Evolutionary conservation across 2,113 vertebrate genomes (phyloP), one percentile per base, ranked within the genome.

Genomic region (Neodon shergylaensis): DNA sequence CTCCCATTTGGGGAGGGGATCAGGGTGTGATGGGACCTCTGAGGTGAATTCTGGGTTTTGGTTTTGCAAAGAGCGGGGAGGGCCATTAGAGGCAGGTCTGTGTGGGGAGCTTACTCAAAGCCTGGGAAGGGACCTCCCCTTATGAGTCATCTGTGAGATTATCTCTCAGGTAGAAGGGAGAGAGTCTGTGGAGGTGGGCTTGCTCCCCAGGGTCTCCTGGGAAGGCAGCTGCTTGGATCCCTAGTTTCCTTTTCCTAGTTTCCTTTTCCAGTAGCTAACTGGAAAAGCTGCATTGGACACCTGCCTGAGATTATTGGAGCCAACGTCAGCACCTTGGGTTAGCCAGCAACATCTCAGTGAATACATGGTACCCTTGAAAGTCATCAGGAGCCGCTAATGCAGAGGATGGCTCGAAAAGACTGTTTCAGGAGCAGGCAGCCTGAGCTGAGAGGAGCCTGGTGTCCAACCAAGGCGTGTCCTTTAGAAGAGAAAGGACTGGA

Each of bases 11-110:
- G 66, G 47, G 63, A 88, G 58, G 68, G 54, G 73, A 49, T 66
- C 88, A 1, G 36, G 65, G 33, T 28, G 19, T 44, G 54, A 66
- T 58, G 21, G 5, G 86, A 74, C 61, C 31, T 42, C 42, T 19
- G 61, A 95, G 88, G 49, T 24, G 65, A 90, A 68, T 26, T 68
- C 88, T 66, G 88, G 88, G 44, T 93, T 63, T 96, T 7, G 17
- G 6, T 54, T 54, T 54, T 78, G 0, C 0, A 70, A 58, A 47
- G 36, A 61, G 42, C 7, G 0, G 68, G 72, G 31, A 79, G 42
- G 33, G 84, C 79, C 3, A 0, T 58, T 74, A 12, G 12, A 6
- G 33, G 66, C 52, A n/a, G 68, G 83, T 44, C 52, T 78, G 44
- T 63, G 58, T 8, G 10, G 54, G 63, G 58, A 54, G 58, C 61